Conservation (phyloP, 2,797 vertebrate species). For the Pangasius larnaudii region DNA sequence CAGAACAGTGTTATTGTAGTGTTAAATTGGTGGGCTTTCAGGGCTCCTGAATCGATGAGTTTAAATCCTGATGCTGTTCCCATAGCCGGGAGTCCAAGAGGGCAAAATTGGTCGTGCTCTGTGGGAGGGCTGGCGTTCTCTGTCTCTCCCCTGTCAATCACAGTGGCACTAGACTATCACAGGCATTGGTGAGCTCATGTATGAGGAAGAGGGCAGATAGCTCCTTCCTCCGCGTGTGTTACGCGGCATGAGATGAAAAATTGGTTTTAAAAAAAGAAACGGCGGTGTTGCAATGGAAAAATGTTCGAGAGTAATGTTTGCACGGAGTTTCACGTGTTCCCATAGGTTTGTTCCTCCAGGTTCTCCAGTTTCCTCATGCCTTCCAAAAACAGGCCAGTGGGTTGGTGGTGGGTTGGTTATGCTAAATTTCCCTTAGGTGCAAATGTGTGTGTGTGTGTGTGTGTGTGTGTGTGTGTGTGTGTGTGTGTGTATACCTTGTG, state of each 20-base stretch:
- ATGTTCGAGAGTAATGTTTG: not conserved
- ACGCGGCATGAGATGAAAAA: too few relatives aligned
- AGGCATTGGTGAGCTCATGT: not conserved
- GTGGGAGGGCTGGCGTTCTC: not conserved
- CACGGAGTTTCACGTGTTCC: not conserved
- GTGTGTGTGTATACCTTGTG: too few relatives aligned
- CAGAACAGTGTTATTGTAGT: not conserved
- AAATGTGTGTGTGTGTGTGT: not conserved
- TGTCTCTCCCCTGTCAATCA: not conserved
- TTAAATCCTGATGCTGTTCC: not conserved
- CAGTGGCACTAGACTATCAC: not conserved
- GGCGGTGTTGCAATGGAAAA: not conserved
- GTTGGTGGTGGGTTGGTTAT: not conserved
- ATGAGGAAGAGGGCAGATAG: not conserved
- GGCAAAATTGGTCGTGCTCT: not conserved
- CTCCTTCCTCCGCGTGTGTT: not conserved
- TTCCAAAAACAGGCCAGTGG: not conserved
- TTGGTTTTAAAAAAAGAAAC: too few relatives aligned
- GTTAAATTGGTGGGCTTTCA: not conserved
- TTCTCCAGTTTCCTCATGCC: not conserved
- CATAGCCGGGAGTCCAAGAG: not conserved
- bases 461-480: too few relatives aligned
- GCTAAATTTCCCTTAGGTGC: not conserved
- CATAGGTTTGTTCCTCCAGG: not conserved
- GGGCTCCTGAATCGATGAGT: not conserved